phyloP scores from a whole-genome alignment of 2,113 vertebrate genomes.

The Platysternon megacephalum region DNA sequence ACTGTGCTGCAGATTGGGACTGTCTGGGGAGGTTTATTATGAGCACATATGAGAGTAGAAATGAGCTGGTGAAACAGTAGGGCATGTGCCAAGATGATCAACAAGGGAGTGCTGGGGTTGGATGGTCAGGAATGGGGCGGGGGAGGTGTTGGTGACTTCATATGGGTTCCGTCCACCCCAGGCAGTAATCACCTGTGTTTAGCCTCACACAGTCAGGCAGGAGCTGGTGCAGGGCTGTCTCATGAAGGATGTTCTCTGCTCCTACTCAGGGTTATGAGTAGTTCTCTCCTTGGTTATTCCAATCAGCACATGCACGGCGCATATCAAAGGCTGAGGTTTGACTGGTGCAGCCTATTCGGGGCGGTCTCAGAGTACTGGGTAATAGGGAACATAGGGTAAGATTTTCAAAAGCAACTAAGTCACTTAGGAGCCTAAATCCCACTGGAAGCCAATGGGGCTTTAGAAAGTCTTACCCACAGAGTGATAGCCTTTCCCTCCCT shows the following conservation, averaged over 20 bases:
- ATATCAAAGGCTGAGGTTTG: not conserved
- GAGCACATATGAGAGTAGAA: not conserved
- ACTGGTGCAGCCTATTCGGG: not conserved
- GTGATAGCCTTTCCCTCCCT: not conserved
- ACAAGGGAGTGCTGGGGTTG: not conserved
- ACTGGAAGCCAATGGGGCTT: not conserved
- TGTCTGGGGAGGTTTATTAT: not conserved
- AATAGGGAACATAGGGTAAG: not conserved
- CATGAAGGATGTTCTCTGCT: not conserved
- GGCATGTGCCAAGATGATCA: not conserved
- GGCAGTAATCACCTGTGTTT: not conserved
- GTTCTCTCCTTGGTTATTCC: not conserved
- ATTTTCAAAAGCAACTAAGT: not conserved
- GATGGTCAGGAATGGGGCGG: not conserved
- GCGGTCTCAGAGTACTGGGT: not conserved
- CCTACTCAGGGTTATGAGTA: not conserved
- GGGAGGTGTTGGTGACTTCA: not conserved
- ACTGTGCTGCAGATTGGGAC: not conserved
- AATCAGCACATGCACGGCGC: not conserved
- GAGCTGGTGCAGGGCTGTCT: not conserved
- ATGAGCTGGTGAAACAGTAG: not conserved
- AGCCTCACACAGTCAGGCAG: not conserved
- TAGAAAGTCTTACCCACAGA: not conserved
- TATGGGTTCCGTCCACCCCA: not conserved
- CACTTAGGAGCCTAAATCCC: not conserved